These are phyloP conservation scores for Acestrorhynchus altus DNA, from an alignment of 2,797 vertebrate species.

Conservation along the genomic window DNA sequence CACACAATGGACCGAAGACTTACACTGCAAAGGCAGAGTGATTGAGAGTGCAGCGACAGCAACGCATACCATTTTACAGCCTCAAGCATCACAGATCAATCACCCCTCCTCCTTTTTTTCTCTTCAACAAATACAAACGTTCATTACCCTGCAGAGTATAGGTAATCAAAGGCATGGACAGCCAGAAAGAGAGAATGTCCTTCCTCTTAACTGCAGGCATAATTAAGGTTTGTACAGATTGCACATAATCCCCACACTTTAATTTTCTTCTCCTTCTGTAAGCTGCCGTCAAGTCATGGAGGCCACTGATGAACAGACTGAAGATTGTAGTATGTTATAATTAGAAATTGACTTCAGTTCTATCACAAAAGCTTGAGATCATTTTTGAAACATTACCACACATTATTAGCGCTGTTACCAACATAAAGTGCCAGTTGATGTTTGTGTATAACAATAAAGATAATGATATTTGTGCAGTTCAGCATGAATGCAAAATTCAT, in stretches of 20 bases:
- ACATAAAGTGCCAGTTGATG: neutral
- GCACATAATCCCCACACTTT: slow-evolving; percentile 16
- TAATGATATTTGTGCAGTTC: slow-evolving; percentile 11
- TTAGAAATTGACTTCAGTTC: neutral
- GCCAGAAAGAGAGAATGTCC: neutral
- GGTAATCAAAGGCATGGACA: slow-evolving; percentile 33
- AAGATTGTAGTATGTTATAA: neutral
- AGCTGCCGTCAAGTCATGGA: neutral
- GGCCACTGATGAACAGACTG: neutral
- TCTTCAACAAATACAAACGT: slow-evolving; percentile 37
- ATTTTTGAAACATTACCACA: neutral
- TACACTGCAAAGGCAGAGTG: slow-evolving; percentile 30
- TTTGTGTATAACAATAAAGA: neutral
- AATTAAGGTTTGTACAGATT: slow-evolving; percentile 27
- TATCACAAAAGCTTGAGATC: neutral
- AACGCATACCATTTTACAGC: slow-evolving; percentile 41
- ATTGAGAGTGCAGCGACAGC: slow-evolving; percentile 31
- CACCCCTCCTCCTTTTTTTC: slow-evolving; percentile 15
- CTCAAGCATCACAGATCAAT: slow-evolving; percentile 4
- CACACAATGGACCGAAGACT: slow-evolving; percentile 31
- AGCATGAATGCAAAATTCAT: neutral
- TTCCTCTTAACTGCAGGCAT: slow-evolving; percentile 21
- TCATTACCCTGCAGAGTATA: slow-evolving; percentile 26
- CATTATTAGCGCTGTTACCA: neutral
- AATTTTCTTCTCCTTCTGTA: slow-evolving; percentile 18